Conservation (phyloP, 2,113 vertebrate genomes). For the Cyprinodon variegatus region DNA sequence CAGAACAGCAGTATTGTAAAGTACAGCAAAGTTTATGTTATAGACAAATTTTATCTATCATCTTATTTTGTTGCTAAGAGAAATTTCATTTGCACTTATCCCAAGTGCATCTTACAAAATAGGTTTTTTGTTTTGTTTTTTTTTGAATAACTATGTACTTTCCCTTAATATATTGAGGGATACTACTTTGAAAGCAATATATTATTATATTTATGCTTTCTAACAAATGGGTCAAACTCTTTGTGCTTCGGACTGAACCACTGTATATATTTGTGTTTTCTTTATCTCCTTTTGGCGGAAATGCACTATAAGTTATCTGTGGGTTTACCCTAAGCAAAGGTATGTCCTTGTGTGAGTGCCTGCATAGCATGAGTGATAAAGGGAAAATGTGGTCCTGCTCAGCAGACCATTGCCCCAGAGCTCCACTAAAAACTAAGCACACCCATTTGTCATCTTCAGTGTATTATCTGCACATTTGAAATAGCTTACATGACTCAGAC, state of each 20-base stretch:
- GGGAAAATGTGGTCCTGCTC: background rate
- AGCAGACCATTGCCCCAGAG: background rate
- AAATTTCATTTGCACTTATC: no score
- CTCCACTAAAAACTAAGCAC: background rate
- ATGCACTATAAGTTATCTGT: slow-evolving; percentile 6
- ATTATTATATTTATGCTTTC: background rate
- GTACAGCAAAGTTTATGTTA: no score
- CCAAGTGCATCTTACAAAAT: no score
- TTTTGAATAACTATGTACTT: background rate
- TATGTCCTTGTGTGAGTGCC: background rate
- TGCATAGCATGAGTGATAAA: background rate
- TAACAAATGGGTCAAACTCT: background rate
- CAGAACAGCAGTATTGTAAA: background rate
- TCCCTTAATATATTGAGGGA: background rate
- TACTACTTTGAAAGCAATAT: background rate
- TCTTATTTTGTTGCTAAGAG: no score
- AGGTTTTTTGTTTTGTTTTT: no score
- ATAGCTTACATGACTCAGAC: background rate
- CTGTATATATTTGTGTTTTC: slow-evolving; percentile 9
- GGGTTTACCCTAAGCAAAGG: background rate
- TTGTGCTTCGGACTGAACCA: slow-evolving; percentile 7
- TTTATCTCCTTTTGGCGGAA: background rate
- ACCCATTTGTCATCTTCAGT: background rate
- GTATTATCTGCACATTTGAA: background rate
- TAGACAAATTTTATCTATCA: no score